phyloP scores from a whole-genome alignment of 2,888 invertebrate species.

The Druceiella hillmani region DNA sequence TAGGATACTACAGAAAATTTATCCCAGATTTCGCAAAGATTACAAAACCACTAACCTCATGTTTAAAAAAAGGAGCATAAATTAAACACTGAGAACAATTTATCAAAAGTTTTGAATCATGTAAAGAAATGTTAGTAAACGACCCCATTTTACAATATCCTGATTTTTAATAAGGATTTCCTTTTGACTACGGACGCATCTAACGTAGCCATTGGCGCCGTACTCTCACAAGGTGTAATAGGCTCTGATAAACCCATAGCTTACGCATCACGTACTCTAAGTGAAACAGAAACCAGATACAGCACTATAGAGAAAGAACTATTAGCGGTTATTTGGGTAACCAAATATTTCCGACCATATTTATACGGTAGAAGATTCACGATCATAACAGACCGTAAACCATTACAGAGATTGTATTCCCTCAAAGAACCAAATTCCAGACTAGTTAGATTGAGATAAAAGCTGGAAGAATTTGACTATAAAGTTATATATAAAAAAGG shows the following conservation, averaged over 20 bases:
- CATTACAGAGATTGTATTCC: constrained; percentile 24
- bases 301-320: constrained; percentile 26
- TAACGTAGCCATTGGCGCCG: constrained; percentile 25
- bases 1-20: too few species aligned
- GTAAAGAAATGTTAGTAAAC: constrained; percentile 4
- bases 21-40: too few species aligned
- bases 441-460: too few species aligned
- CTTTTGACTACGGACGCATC: constrained; percentile 27
- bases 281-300: constrained; percentile 20
- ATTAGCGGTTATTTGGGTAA: constrained; percentile 23
- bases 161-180: constrained; percentile 17
- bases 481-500: too few species aligned
- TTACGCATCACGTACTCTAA: constrained; percentile 21
- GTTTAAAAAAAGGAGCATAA: constrained; percentile 10
- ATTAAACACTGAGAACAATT: constrained; percentile 12
- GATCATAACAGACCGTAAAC: constrained; percentile 26
- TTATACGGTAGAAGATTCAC: constrained; percentile 26
- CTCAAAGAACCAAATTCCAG: too few species aligned
- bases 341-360: constrained; percentile 26
- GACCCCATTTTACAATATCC: too few species aligned
- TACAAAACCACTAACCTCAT: constrained; percentile 14
- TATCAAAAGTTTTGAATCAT: constrained; percentile 10
- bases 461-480: too few species aligned
- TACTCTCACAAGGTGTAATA: constrained; percentile 25
- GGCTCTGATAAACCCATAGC: constrained; percentile 24